phyloP scores from a whole-genome alignment of 2,888 invertebrate genomes.

The Hipparchia semele region DNA sequence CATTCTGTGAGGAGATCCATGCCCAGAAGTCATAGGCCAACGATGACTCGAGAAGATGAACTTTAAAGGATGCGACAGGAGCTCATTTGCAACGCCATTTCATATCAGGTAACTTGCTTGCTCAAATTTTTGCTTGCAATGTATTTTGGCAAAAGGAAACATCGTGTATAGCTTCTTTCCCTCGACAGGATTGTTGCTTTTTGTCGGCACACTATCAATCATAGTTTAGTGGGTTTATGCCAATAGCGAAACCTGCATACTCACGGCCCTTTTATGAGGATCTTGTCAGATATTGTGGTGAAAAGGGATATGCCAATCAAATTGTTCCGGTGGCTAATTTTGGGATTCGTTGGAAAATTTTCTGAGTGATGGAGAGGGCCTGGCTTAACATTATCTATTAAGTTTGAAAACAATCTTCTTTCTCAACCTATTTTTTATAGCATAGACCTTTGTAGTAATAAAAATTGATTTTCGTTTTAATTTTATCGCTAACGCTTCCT shows the following conservation, averaged over 20 bases:
- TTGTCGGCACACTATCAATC: conserved; percentile 74
- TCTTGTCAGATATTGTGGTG: conserved; percentile 54
- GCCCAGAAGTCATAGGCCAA: too few relatives aligned
- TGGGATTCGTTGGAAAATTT: conserved; percentile 35
- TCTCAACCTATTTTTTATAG: neutral
- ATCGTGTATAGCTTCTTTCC: neutral
- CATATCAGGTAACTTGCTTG: neutral
- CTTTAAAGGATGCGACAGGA: neutral
- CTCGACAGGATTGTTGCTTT: neutral
- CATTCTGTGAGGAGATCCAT: too few relatives aligned
- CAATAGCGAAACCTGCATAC: conserved; percentile 73
- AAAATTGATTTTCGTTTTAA: neutral
- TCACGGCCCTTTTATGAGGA: conserved; percentile 68
- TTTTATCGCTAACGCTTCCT: neutral
- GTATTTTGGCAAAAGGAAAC: neutral
- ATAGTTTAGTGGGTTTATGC: conserved; percentile 74
- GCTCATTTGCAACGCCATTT: neutral
- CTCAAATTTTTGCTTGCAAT: neutral
- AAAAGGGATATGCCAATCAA: conserved; percentile 49
- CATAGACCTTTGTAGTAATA: neutral
- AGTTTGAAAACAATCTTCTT: conserved; percentile 18
- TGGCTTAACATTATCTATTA: conserved; percentile 26
- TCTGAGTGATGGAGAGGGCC: conserved; percentile 26
- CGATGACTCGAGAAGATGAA: too few relatives aligned
- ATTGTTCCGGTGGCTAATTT: conserved; percentile 41